Conservation (phyloP, 1,140 invertebrate species). For the Plutomurus gul region DNA sequence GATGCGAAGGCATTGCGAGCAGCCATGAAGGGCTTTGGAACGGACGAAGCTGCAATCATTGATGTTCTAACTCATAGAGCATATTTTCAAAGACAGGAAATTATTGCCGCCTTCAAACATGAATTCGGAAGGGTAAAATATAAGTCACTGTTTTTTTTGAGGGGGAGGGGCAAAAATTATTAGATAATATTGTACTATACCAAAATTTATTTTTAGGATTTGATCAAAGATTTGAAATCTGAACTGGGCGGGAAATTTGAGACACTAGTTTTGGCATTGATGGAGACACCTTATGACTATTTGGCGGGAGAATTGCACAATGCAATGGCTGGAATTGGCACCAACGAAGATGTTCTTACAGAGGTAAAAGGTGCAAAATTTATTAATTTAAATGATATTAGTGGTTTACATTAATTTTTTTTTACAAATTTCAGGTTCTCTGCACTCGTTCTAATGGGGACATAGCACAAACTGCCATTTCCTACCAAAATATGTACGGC, state of each 20-base stretch:
- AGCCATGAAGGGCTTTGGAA: conserved; percentile 59
- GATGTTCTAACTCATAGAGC: conserved; percentile 70
- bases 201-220: conserved; percentile 61
- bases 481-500: conserved; percentile 71
- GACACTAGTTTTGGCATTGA: conserved; percentile 73
- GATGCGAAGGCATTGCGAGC: conserved; percentile 71
- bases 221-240: conserved; percentile 74
- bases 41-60: conserved; percentile 74
- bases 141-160: background rate
- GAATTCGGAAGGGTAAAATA: conserved; percentile 71
- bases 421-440: conserved; percentile 63
- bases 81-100: conserved; percentile 71
- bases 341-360: conserved; percentile 64
- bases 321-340: conserved; percentile 69
- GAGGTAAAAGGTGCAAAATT: no score
- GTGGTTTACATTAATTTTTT: background rate
- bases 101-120: conserved; percentile 69
- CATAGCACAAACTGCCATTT: conserved; percentile 67
- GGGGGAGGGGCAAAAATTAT: background rate
- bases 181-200: background rate
- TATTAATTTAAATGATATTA: no score
- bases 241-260: conserved; percentile 79
- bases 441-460: conserved; percentile 71
- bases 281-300: conserved; percentile 71
- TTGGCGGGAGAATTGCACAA: conserved; percentile 71